These are phyloP conservation scores for Enteromius viviparus DNA, from an alignment of 2,797 vertebrate genomes.

Conservation along the genomic window DNA sequence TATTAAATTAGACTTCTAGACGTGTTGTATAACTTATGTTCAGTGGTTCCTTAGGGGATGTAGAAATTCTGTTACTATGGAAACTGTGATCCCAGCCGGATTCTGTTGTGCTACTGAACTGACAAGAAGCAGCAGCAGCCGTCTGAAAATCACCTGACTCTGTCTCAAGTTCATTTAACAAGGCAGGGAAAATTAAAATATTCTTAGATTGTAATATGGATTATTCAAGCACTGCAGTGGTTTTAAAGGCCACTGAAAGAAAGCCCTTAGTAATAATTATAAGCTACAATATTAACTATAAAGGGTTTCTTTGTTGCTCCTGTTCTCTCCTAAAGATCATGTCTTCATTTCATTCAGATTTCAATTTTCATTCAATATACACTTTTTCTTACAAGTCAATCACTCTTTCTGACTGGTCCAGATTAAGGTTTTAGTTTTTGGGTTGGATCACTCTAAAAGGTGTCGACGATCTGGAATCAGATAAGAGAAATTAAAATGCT, in stretches of 20 bases:
- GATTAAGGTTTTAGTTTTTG: not conserved
- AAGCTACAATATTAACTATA: not conserved
- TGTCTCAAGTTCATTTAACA: not conserved
- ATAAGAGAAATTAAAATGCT: constrained; percentile 72
- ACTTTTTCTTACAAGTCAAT: not conserved
- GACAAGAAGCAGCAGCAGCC: constrained; percentile 51
- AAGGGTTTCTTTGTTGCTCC: not conserved
- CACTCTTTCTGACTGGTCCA: not conserved
- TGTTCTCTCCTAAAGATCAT: not conserved
- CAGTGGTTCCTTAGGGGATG: constrained; percentile 66
- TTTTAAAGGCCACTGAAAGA: not conserved
- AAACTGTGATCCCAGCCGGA: constrained; percentile 68
- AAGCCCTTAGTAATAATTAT: not conserved
- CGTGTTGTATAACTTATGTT: constrained; percentile 69
- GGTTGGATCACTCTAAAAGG: not conserved
- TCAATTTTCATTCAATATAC: not conserved
- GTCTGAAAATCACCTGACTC: constrained; percentile 1
- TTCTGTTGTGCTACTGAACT: constrained; percentile 63
- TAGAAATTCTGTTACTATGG: constrained; percentile 74
- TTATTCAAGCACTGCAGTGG: not conserved
- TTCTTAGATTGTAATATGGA: not conserved
- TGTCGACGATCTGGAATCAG: constrained; percentile 65
- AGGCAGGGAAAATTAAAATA: not conserved
- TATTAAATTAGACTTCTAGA: constrained; percentile 69
- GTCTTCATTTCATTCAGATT: not conserved